phyloP scores from a whole-genome alignment of 2,113 vertebrate species.

The Oncorhynchus masou region DNA sequence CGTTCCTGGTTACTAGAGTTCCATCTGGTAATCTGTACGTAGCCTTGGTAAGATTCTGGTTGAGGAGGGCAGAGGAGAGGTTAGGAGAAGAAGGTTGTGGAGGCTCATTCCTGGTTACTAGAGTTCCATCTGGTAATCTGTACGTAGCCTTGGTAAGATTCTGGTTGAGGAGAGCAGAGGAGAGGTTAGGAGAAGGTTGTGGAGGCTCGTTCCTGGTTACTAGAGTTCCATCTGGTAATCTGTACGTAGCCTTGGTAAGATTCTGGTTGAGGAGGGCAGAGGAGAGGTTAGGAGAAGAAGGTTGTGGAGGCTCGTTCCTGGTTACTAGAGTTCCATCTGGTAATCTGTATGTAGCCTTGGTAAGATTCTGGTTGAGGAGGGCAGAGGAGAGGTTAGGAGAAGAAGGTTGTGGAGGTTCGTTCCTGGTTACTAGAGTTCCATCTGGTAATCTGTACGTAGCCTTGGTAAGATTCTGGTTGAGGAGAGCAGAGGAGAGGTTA shows the following conservation, averaged over 20 bases:
- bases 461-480: constrained; percentile 53
- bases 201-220: neutral
- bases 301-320: neutral
- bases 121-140: constrained; percentile 38
- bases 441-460: constrained; percentile 59
- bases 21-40: constrained; percentile 42
- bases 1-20: neutral
- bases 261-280: constrained; percentile 49
- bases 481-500: constrained; percentile 18
- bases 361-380: constrained; percentile 57
- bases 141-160: constrained; percentile 59
- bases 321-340: constrained; percentile 20
- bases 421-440: neutral
- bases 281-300: constrained; percentile 15
- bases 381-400: constrained; percentile 18
- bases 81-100: neutral
- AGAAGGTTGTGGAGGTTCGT: neutral
- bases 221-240: constrained; percentile 35
- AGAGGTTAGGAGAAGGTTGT: neutral
- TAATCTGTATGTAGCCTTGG: constrained; percentile 55
- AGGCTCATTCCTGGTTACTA: neutral
- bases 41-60: constrained; percentile 42
- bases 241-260: constrained; percentile 56
- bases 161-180: constrained; percentile 44
- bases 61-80: neutral